These are phyloP conservation scores for Setophaga coronata DNA, from an alignment of 2,113 vertebrate species.

Conservation along the genomic window DNA sequence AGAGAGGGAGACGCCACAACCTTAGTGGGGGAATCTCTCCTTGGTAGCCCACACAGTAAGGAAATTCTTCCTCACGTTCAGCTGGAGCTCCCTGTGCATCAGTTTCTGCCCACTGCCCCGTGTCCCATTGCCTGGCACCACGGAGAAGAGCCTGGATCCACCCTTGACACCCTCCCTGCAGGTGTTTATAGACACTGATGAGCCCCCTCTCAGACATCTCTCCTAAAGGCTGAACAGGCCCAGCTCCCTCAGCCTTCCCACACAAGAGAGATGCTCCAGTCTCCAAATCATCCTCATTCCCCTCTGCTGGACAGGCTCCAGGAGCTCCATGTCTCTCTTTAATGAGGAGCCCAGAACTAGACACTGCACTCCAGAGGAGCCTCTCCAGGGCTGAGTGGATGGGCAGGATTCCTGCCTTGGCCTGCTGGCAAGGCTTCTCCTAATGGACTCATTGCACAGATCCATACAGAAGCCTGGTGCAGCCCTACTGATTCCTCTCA, in stretches of 20 bases:
- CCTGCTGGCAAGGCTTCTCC: background rate
- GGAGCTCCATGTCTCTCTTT: background rate
- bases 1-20: background rate
- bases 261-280: background rate
- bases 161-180: background rate
- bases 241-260: background rate
- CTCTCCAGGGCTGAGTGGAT: background rate
- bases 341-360: background rate
- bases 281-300: background rate
- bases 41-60: background rate
- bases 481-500: background rate
- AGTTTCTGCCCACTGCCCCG: fast-evolving
- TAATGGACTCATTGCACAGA: background rate
- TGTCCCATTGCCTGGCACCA: background rate
- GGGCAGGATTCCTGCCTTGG: background rate
- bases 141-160: background rate
- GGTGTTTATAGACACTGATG: fast-evolving
- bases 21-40: background rate
- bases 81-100: background rate
- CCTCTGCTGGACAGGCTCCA: background rate
- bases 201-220: background rate
- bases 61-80: background rate
- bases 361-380: background rate
- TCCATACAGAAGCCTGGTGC: fast-evolving
- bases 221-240: background rate